Conservation (phyloP, 2,888 invertebrate genomes). For the Epicampocera succincta region DNA sequence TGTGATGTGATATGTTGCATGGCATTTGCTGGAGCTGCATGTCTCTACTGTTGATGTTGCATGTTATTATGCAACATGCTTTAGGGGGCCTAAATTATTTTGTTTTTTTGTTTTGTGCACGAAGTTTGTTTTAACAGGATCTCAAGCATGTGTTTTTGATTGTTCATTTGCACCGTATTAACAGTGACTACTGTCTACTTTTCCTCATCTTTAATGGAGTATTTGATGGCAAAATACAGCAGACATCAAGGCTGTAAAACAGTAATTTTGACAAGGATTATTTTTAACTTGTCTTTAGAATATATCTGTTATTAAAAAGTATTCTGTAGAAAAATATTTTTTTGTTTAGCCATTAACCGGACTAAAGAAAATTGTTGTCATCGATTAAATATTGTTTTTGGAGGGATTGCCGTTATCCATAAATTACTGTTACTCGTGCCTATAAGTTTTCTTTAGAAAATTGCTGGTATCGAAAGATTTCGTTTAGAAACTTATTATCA, state of each 20-base stretch:
- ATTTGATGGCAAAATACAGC: background rate
- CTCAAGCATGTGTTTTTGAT: conserved; percentile 1
- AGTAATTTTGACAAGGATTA: too few species aligned
- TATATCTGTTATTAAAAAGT: too few species aligned
- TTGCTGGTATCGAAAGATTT: too few species aligned
- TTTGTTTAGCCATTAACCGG: background rate
- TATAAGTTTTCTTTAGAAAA: too few species aligned
- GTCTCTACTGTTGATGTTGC: conserved; percentile 63
- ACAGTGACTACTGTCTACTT: conserved; percentile 50
- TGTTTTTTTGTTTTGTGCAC: background rate
- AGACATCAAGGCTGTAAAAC: conserved; percentile 31
- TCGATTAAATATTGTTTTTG: too few species aligned
- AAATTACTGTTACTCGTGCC: too few species aligned
- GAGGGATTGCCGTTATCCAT: too few species aligned
- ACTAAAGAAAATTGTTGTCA: too few species aligned
- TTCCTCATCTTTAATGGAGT: conserved; percentile 5
- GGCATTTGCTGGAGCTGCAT: conserved; percentile 41
- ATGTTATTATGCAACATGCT: conserved; percentile 67
- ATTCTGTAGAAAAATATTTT: background rate
- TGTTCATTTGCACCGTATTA: conserved; percentile 21
- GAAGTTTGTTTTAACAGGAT: conserved; percentile 1
- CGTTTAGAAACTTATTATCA: too few species aligned
- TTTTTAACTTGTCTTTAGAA: too few species aligned
- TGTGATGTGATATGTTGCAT: conserved; percentile 1
- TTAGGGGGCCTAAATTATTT: conserved; percentile 55